These are phyloP conservation scores for Falco concolor DNA, from an alignment of 2,797 vertebrate species.

Conservation along the genomic window DNA sequence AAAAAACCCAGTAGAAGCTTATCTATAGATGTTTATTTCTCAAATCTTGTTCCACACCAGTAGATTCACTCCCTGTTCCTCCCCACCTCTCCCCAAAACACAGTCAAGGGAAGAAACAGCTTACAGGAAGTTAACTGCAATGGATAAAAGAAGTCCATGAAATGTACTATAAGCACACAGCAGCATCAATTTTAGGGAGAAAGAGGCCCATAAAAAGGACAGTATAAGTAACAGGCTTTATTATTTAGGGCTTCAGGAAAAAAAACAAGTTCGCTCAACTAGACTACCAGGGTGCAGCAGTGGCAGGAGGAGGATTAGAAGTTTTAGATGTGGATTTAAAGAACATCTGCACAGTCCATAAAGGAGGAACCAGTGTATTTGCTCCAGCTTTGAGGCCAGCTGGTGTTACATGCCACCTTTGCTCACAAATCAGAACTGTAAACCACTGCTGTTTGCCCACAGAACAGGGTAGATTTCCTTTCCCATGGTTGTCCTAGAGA, in stretches of 20 bases:
- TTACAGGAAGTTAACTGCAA: background rate
- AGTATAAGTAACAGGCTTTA: background rate
- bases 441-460: background rate
- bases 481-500: background rate
- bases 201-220: background rate
- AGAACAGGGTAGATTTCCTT: background rate
- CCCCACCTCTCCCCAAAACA: background rate
- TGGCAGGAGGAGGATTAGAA: background rate
- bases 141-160: background rate
- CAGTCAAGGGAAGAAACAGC: background rate
- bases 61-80: background rate
- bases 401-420: background rate
- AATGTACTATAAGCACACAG: background rate
- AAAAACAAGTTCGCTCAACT: background rate
- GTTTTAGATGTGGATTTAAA: background rate
- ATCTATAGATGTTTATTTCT: background rate
- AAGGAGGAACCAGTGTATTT: background rate
- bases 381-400: background rate
- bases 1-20: background rate
- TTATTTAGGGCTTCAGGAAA: background rate
- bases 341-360: background rate
- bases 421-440: background rate
- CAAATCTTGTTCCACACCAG: background rate
- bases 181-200: background rate
- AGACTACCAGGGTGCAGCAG: background rate